phyloP scores from a whole-genome alignment of 2,113 vertebrate species.

The Larimichthys polyactis region DNA sequence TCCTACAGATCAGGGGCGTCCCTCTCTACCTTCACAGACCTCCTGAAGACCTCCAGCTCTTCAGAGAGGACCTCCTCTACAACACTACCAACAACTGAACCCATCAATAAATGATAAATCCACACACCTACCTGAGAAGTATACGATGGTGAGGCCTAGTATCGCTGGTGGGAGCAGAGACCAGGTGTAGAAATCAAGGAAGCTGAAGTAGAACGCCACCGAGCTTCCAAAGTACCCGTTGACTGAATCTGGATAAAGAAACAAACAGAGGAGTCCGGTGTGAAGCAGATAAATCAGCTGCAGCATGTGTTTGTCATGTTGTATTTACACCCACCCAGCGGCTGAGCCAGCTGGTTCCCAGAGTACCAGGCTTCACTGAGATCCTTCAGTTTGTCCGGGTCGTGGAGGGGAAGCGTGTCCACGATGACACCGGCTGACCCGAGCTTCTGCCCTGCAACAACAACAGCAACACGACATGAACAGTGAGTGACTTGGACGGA shows the following conservation, averaged over 20 bases:
- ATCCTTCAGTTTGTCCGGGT: constrained; percentile 70
- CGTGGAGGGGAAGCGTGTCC: constrained; percentile 82
- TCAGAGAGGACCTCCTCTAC: no score
- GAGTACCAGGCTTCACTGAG: constrained; percentile 84
- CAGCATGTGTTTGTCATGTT: not conserved
- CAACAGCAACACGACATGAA: constrained; percentile 1
- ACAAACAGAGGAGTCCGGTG: constrained; percentile 1
- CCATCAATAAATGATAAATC: not conserved
- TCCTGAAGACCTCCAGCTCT: no score
- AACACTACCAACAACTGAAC: not conserved
- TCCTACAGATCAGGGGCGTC: no score
- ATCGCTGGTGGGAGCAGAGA: constrained; percentile 83
- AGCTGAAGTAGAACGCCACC: constrained; percentile 87
- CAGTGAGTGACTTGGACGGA: not conserved
- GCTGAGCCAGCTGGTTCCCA: constrained; percentile 81
- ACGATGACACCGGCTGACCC: constrained; percentile 76
- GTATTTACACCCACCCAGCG: constrained; percentile 79
- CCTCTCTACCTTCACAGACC: no score
- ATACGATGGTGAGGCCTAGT: constrained; percentile 77
- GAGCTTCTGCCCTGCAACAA: constrained; percentile 84
- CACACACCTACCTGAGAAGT: constrained; percentile 71
- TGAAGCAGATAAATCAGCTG: not conserved
- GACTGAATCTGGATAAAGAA: constrained; percentile 78
- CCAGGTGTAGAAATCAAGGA: constrained; percentile 88
- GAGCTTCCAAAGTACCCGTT: constrained; percentile 84